Percentiles rank a stretch among this genome's conserved stretches.
Conservation (phyloP, 2,797 vertebrate genomes). For the Basileuterus tristriatus region DNA sequence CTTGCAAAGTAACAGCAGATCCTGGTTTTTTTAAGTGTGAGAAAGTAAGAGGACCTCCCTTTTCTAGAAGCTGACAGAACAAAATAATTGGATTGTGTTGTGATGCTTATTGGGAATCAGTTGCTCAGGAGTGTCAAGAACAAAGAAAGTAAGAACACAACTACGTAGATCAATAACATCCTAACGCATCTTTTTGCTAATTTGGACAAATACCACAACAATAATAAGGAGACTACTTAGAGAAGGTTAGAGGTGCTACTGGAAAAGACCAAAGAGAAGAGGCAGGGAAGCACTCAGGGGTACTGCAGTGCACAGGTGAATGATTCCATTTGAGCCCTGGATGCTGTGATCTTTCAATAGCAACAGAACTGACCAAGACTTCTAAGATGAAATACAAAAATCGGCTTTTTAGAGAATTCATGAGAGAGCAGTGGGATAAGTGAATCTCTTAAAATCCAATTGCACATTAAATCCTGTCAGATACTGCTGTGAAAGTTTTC, state of each 20-base stretch:
- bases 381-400: neutral
- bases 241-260: neutral
- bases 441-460: neutral
- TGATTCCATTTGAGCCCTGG: neutral
- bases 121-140: neutral
- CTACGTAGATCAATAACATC: neutral
- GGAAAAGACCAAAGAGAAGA: neutral
- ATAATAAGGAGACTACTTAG: neutral
- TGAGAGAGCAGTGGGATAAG: neutral
- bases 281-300: neutral
- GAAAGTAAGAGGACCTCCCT: neutral
- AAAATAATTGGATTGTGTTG: neutral
- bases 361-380: neutral
- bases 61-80: neutral
- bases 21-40: neutral
- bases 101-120: neutral
- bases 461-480: neutral
- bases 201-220: neutral
- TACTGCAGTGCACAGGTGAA: fast-evolving
- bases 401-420: neutral
- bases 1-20: neutral
- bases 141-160: neutral
- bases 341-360: neutral
- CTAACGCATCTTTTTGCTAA: fast-evolving
- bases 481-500: neutral